A percentile compares a stretch with the other conserved stretches of the same genome.
phyloP scores from a whole-genome alignment of 2,797 vertebrate genomes.

The Sibirionetta formosa region DNA sequence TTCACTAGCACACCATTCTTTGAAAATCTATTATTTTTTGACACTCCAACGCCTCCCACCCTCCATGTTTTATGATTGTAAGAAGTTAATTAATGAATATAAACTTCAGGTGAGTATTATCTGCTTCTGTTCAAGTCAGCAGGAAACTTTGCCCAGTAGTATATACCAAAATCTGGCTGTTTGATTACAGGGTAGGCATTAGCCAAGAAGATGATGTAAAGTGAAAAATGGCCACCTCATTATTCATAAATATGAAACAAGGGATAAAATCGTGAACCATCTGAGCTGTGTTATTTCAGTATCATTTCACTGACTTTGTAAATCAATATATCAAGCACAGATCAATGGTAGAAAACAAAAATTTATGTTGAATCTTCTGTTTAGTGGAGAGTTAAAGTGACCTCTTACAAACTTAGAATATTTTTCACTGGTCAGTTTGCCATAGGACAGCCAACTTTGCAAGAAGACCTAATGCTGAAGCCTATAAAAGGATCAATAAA shows the following conservation, averaged over 20 bases:
- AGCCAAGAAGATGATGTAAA: neutral
- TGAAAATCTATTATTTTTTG: neutral
- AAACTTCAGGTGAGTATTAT: neutral
- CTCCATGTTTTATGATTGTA: neutral
- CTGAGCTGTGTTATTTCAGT: neutral
- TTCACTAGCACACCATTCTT: neutral
- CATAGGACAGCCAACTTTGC: neutral
- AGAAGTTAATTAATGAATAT: neutral
- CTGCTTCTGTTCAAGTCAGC: neutral
- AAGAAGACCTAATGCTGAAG: neutral
- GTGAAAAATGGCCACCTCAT: neutral
- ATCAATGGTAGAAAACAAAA: neutral
- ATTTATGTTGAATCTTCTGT: neutral
- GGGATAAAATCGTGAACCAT: neutral
- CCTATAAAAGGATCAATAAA: neutral
- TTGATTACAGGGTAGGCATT: neutral
- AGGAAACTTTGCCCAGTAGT: neutral
- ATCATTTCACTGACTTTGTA: neutral
- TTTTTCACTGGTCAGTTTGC: neutral
- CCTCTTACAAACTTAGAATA: neutral
- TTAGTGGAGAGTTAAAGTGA: neutral
- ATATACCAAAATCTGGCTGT: neutral
- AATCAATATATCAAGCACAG: neutral
- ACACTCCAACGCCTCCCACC: neutral
- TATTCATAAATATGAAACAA: neutral